phyloP scores from a whole-genome alignment of 2,888 invertebrate genomes.

The Shargacucullia verbasci region DNA sequence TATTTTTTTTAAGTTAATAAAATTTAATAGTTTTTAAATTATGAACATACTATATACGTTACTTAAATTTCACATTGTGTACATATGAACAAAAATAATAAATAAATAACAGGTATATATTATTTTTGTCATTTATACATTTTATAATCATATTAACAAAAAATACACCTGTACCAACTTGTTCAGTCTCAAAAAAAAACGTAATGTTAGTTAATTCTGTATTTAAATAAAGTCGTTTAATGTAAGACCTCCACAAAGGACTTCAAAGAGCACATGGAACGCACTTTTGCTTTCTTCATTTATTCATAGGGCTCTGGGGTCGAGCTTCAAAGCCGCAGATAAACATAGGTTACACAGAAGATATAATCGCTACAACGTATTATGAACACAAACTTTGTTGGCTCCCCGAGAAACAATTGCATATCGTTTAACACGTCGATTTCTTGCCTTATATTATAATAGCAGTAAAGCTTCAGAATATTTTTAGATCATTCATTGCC shows the following conservation, averaged over 20 bases:
- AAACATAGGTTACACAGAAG: constrained; percentile 41
- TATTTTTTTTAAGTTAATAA: no score
- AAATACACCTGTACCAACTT: not conserved
- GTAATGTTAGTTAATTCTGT: constrained; percentile 45
- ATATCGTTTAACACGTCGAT: no score
- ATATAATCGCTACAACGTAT: constrained; percentile 29
- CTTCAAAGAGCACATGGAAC: constrained; percentile 58
- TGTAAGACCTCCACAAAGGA: constrained; percentile 42
- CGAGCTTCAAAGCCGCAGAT: constrained; percentile 51
- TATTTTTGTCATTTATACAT: no score
- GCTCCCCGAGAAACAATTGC: not conserved
- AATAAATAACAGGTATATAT: no score
- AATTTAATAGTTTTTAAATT: no score
- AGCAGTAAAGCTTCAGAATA: no score
- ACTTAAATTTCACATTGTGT: no score
- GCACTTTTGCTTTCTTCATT: constrained; percentile 64
- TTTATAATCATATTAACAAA: no score
- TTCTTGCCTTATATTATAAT: no score
- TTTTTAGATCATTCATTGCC: no score
- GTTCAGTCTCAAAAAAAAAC: constrained; percentile 22
- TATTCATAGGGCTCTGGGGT: constrained; percentile 59
- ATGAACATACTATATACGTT: no score
- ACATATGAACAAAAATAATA: no score
- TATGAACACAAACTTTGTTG: constrained; percentile 21
- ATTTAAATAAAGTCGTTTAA: constrained; percentile 59